Evolutionary conservation across 1,140 invertebrate species (phyloP).

Genomic region (Antheraea mylitta): DNA sequence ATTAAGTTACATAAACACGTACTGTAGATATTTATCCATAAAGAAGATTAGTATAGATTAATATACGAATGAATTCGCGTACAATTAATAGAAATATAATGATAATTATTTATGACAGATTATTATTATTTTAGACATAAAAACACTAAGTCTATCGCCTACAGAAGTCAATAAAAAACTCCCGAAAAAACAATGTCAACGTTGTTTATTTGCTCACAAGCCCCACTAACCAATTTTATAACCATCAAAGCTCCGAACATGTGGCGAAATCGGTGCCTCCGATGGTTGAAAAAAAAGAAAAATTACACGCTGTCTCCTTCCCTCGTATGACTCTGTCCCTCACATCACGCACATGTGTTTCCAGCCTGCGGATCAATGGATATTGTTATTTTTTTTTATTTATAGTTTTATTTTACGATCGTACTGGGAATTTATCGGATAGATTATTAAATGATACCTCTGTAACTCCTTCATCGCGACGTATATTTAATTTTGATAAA

Average conservation of each 20-base stretch:
- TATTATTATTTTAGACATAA: neutral
- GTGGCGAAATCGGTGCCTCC: constrained; percentile 36
- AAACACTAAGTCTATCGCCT: constrained; percentile 6
- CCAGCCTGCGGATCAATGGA: constrained; percentile 55
- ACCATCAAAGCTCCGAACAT: constrained; percentile 27
- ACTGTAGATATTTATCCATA: too few relatives aligned
- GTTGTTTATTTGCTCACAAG: constrained; percentile 13
- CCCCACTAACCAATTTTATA: constrained; percentile 27
- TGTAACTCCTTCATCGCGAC: neutral
- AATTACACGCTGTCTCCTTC: constrained; percentile 18
- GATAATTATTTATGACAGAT: neutral
- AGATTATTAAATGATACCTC: neutral
- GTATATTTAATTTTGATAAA: neutral
- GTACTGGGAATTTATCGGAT: constrained; percentile 27
- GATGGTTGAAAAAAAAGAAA: constrained; percentile 29
- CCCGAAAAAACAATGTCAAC: constrained; percentile 10
- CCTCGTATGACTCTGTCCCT: constrained; percentile 17
- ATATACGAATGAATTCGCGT: too few relatives aligned
- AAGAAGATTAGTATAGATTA: too few relatives aligned
- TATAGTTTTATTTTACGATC: constrained; percentile 41
- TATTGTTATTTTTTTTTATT: constrained; percentile 39
- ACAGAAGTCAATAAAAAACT: constrained; percentile 11
- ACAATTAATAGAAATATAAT: too few relatives aligned
- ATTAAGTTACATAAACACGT: too few relatives aligned
- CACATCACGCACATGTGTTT: constrained; percentile 38